phyloP scores from a whole-genome alignment of 1,140 invertebrate genomes.

The Nilaparvata lugens region DNA sequence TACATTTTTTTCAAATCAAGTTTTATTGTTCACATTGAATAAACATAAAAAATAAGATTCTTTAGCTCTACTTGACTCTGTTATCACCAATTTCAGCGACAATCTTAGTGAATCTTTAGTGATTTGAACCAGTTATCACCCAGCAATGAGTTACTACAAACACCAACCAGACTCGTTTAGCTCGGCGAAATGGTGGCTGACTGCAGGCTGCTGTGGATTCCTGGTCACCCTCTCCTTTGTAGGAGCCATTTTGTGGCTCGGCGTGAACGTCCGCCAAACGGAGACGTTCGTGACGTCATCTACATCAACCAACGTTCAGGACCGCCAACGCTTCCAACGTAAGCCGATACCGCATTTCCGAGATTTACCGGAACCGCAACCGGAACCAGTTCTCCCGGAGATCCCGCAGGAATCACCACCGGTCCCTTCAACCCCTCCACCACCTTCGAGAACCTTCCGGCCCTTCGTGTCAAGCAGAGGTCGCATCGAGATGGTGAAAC shows the following conservation, averaged over 20 bases:
- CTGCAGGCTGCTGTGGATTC: slow-evolving; percentile 23
- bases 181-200: slow-evolving; percentile 25
- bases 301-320: background rate
- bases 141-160: too few species aligned
- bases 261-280: slow-evolving; percentile 14
- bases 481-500: background rate
- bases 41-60: too few species aligned
- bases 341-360: background rate
- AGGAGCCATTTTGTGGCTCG: slow-evolving; percentile 25
- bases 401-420: background rate
- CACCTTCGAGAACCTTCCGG: background rate
- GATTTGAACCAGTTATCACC: too few species aligned
- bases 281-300: slow-evolving; percentile 1
- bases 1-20: too few species aligned
- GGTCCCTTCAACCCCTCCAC: background rate
- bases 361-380: background rate
- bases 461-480: slow-evolving; percentile 3
- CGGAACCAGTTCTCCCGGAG: background rate
- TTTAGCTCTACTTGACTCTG: too few species aligned
- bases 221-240: slow-evolving; percentile 26
- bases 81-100: too few species aligned
- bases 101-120: too few species aligned
- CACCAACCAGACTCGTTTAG: background rate
- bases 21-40: too few species aligned
- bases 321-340: background rate